Evolutionary conservation across 1,140 invertebrate species (phyloP).

Genomic region (Heliconius hewitsoni): DNA sequence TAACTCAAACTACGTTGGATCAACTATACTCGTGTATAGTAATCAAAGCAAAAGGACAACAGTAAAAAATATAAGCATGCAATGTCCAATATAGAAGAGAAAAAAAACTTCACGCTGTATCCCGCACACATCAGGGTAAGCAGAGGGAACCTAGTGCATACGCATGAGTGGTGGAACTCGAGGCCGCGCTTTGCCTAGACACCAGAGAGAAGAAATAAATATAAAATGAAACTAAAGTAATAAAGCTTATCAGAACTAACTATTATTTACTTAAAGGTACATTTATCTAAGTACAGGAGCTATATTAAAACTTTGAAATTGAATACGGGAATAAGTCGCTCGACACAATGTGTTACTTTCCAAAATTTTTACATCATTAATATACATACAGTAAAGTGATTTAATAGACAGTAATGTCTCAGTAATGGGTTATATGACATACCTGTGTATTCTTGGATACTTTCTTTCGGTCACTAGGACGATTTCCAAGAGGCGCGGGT

Average conservation of each 20-base stretch:
- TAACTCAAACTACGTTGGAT: too few species aligned
- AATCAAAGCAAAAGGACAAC: too few species aligned
- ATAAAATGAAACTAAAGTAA: too few species aligned
- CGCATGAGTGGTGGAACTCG: too few species aligned
- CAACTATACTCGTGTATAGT: too few species aligned
- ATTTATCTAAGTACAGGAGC: background rate
- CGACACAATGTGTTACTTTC: background rate
- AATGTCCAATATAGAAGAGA: too few species aligned
- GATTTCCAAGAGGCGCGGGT: too few species aligned
- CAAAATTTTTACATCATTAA: constrained; percentile 19
- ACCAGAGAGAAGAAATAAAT: too few species aligned
- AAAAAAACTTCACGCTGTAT: background rate
- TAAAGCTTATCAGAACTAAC: background rate
- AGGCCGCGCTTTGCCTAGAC: too few species aligned
- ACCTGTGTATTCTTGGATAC: background rate
- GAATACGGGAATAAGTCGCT: background rate
- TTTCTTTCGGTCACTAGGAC: background rate
- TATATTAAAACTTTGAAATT: constrained; percentile 2
- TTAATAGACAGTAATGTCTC: constrained; percentile 57
- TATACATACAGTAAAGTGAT: constrained; percentile 49
- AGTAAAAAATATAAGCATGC: too few species aligned
- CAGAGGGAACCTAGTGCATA: too few species aligned
- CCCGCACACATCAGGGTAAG: too few species aligned
- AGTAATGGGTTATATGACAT: constrained; percentile 57
- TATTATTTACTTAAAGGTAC: background rate